Evolutionary conservation across 2,113 vertebrate species (phyloP), one percentile per base, ranked within the genome.

Genomic region (Phrynosoma blainvillii): DNA sequence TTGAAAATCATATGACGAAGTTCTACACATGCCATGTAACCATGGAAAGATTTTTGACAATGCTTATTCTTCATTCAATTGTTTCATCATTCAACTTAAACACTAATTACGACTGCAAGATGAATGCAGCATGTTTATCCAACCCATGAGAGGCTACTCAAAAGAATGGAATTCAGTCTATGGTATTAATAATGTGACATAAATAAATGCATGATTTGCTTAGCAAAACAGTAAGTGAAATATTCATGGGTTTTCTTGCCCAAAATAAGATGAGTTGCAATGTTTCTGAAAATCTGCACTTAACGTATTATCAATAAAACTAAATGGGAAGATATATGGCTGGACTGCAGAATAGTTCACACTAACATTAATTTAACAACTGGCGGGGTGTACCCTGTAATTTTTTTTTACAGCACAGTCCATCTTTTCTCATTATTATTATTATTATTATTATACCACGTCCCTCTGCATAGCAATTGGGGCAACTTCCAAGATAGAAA

Each of bases 41-140:
- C 65, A 82, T 47, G 7, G 54, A 66, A 42, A 27, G 9, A 36
- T 10, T 40, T 23, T 62, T 42, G n/a, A 81, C 80, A 82, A 82
- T 82, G 14, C 62, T 68, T 82, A 82, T 82, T 68, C 80, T 82
- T 40, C 80, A 68, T 68, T 76, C 54, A 77, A 20, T 85, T 82
- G 62, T 82, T 68, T 68, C 40, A 8, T 40, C 23, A 16, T 16
- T 68, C 62, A 82, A 82, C 36, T 1, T 47, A 25, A 82, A 0
- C 4, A 1, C 52, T 32, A 73, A 56, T 74, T 85, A 30, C 12
- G 14, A 42, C 76, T 65, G 32, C 74, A 85, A 30, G 65, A 70
- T 36, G 47, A 32, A 47, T 54, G 77, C 42, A 84, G 66, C 13
- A 27, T 52, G 70, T 75, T 40, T n/a, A 54, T 32, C 13, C 27